These are phyloP conservation scores for Microcebus lehilahytsara DNA, from an alignment of 2,113 vertebrate genomes.

Conservation along the genomic window DNA sequence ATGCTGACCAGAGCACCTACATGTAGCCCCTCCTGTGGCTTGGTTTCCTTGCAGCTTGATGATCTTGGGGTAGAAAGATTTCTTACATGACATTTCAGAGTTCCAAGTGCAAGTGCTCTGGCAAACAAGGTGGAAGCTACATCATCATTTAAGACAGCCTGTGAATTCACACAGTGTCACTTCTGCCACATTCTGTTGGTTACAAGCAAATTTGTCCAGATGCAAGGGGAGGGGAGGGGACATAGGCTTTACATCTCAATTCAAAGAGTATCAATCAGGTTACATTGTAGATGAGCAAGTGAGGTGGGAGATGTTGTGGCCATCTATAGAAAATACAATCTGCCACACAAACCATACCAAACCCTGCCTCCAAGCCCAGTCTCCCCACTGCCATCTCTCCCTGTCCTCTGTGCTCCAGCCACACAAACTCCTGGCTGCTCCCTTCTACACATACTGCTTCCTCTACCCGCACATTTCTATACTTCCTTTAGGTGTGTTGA, in stretches of 20 bases:
- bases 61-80: background rate
- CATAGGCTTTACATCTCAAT: background rate
- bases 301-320: background rate
- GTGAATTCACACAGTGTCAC: background rate
- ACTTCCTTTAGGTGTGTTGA: background rate
- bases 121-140: background rate
- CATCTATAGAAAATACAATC: background rate
- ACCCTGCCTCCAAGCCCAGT: background rate
- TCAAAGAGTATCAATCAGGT: background rate
- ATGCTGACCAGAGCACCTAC: background rate
- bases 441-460: background rate
- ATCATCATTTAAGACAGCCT: background rate
- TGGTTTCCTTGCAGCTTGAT: background rate
- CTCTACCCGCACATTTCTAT: background rate
- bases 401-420: background rate
- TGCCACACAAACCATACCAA: background rate
- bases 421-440: background rate
- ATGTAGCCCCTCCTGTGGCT: background rate
- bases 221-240: background rate
- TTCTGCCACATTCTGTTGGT: background rate
- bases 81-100: background rate
- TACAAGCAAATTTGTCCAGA: background rate
- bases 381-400: background rate
- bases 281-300: background rate
- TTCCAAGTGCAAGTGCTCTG: background rate